Conservation (phyloP, 2,113 vertebrate genomes). For the Melanotaenia duboulayi region DNA sequence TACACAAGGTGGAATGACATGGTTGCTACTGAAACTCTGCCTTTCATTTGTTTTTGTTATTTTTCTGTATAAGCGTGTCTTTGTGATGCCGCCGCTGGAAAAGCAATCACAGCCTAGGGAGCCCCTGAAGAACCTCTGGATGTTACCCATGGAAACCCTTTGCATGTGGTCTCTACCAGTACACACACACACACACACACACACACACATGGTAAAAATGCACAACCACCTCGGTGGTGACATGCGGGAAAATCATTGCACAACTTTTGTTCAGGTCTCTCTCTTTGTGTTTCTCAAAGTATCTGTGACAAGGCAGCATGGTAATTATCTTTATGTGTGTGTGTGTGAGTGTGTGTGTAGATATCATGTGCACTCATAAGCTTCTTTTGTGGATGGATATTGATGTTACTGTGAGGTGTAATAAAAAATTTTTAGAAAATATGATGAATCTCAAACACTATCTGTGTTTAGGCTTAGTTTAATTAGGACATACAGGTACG, state of each 20-base stretch:
- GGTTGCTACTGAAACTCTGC: slow-evolving; percentile 13
- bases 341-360: slow-evolving; percentile 37
- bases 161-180: slow-evolving; percentile 66
- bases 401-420: slow-evolving; percentile 52
- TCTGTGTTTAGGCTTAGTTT: too few relatives aligned
- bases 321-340: slow-evolving; percentile 51
- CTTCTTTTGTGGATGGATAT: slow-evolving; percentile 53
- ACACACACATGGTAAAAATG: slow-evolving; percentile 30
- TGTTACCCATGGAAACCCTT: slow-evolving; percentile 73
- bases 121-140: slow-evolving; percentile 53
- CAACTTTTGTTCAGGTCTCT: slow-evolving; percentile 56
- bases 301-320: slow-evolving; percentile 73
- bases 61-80: slow-evolving; percentile 52
- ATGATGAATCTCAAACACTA: slow-evolving; percentile 41
- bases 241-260: slow-evolving; percentile 75
- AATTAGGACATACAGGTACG: slow-evolving; percentile 3
- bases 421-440: slow-evolving; percentile 55
- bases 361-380: slow-evolving; percentile 40
- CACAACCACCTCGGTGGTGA: slow-evolving; percentile 35
- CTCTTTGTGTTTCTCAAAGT: slow-evolving; percentile 81
- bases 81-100: slow-evolving; percentile 71
- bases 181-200: slow-evolving; percentile 28
- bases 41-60: slow-evolving; percentile 39
- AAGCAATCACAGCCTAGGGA: slow-evolving; percentile 66
- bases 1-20: slow-evolving; percentile 27